Conservation (phyloP, 2,113 vertebrate species). For the Hirundichthys speculiger region DNA sequence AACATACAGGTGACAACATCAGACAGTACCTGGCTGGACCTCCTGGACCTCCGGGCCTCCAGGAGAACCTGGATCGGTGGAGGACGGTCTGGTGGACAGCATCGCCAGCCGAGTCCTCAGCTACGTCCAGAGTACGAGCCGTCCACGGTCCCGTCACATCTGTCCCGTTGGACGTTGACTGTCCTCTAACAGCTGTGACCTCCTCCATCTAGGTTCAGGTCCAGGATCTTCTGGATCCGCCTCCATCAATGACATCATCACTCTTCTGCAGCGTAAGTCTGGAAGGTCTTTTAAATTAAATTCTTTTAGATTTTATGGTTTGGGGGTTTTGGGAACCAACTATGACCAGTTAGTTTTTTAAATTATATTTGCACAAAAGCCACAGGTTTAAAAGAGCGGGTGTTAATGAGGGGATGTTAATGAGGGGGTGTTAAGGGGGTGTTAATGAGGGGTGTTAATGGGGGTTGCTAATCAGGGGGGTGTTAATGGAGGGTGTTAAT, state of each 20-base stretch:
- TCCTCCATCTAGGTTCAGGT: conserved; percentile 11
- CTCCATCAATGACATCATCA: conserved; percentile 82
- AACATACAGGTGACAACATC: conserved; percentile 79
- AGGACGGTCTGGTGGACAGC: conserved; percentile 2
- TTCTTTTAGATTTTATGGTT: too few relatives aligned
- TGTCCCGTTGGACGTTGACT: background rate
- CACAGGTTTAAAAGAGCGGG: too few relatives aligned
- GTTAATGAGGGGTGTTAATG: too few relatives aligned
- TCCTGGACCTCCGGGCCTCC: conserved; percentile 65
- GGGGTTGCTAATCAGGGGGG: too few relatives aligned
- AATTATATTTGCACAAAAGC: too few relatives aligned
- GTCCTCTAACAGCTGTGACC: background rate
- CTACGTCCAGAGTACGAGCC: conserved; percentile 31
- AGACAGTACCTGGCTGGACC: conserved; percentile 85
- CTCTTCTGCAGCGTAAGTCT: conserved; percentile 80
- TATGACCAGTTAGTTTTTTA: too few relatives aligned
- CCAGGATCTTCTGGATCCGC: conserved; percentile 50
- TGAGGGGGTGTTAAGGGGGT: too few relatives aligned
- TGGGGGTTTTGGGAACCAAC: too few relatives aligned
- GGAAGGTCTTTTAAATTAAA: too few relatives aligned
- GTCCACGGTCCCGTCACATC: too few relatives aligned
- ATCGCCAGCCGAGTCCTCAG: conserved; percentile 8
- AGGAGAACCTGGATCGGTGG: conserved; percentile 29
- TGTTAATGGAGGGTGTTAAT: too few relatives aligned
- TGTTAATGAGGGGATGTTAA: too few relatives aligned